These are phyloP conservation scores for Campaea margaritaria DNA, from an alignment of 2,888 invertebrate genomes.

Conservation along the genomic window DNA sequence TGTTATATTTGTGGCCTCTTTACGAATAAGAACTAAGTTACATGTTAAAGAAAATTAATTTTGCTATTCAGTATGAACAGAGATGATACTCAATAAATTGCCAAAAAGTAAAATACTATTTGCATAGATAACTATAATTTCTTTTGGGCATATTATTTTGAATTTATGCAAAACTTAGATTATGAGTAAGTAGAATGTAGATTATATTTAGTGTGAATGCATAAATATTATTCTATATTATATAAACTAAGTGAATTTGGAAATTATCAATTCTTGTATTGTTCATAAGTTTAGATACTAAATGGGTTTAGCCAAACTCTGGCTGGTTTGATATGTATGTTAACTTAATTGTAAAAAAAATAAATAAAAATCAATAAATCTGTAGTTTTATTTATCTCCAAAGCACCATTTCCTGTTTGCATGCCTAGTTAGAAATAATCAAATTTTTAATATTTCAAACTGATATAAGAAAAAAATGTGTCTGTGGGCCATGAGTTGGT, in stretches of 20 bases:
- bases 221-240: slow-evolving; percentile 83
- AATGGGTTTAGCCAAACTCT: slow-evolving; percentile 85
- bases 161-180: slow-evolving; percentile 85
- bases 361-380: slow-evolving; percentile 71
- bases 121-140: slow-evolving; percentile 85
- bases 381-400: slow-evolving; percentile 70
- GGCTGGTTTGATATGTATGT: slow-evolving; percentile 86
- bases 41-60: slow-evolving; percentile 84
- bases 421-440: no score
- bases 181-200: slow-evolving; percentile 85
- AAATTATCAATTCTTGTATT: slow-evolving; percentile 86
- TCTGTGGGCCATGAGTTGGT: no score
- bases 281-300: slow-evolving; percentile 85
- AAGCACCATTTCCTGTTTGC: slow-evolving; percentile 2
- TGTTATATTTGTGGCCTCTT: slow-evolving; percentile 86
- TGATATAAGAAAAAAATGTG: no score
- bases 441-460: no score
- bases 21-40: slow-evolving; percentile 85
- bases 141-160: slow-evolving; percentile 86
- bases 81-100: slow-evolving; percentile 87
- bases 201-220: slow-evolving; percentile 85
- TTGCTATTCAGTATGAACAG: slow-evolving; percentile 81
- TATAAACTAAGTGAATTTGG: slow-evolving; percentile 84
- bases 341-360: slow-evolving; percentile 85
- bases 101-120: slow-evolving; percentile 85